phyloP scores from a whole-genome alignment of 2,113 vertebrate genomes.

The Pitta sordida region DNA sequence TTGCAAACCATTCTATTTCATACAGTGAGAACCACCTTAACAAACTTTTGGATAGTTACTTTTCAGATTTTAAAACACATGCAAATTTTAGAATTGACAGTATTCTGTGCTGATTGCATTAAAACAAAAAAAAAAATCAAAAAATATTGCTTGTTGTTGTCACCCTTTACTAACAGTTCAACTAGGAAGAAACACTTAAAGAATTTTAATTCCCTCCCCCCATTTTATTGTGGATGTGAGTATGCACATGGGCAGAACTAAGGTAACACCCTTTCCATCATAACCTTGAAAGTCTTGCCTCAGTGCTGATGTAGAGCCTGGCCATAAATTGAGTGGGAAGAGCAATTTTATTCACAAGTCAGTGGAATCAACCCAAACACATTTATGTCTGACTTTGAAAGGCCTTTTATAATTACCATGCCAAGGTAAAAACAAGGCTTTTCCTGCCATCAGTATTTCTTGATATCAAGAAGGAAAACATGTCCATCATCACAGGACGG shows the following conservation, averaged over 20 bases:
- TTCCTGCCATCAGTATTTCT: background rate
- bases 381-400: background rate
- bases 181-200: background rate
- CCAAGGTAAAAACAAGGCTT: background rate
- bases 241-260: background rate
- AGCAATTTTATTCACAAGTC: background rate
- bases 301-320: background rate
- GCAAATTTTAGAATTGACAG: background rate
- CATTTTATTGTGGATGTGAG: background rate
- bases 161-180: background rate
- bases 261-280: background rate
- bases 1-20: background rate
- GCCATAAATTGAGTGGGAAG: background rate
- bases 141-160: background rate
- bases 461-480: background rate
- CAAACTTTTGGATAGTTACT: background rate
- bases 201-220: fast-evolving
- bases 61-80: background rate
- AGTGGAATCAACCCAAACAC: background rate
- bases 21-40: background rate
- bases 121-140: no score
- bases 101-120: background rate
- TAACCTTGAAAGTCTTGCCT: background rate
- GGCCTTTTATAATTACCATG: background rate
- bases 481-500: background rate